Base-by-base conservation (phyloP, 1,140 invertebrate genomes). In the Ruditapes philippinarum region DNA sequence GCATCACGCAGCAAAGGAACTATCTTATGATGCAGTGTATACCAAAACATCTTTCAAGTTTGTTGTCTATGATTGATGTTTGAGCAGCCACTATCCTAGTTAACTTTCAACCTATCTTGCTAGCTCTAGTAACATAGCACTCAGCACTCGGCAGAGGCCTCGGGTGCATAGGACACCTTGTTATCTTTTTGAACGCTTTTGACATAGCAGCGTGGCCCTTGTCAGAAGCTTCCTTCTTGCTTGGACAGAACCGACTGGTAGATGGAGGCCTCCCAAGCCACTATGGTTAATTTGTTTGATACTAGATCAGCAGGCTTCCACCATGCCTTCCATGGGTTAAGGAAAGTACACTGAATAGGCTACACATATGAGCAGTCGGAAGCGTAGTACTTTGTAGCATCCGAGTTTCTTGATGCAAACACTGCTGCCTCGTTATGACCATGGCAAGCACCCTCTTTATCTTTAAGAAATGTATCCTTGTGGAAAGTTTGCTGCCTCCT, bases 391-490 rank as follows among this genome's bases (percentile, higher is more conserved):
- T 95, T 95, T 65, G 92, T 11, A 95, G 94, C 89, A 91, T 78
- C 92, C 94, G 11, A 88, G 95, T 11, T 73, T 90, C 33, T 76
- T 95, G 83, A 91, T 95, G 92, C 95, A 93, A 81, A 85, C 91
- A 22, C 92, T 95, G n/a, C 95, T 95, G 45, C 51, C 51, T 22
- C 36, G 95, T 93, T n/a, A 90, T 86, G 3, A 90, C 89, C 0
- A 89, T 95, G 17, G 25, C 92, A 93, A 54, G 92, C 94, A 65
- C 12, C 25, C 88, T 95, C 17, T 93, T 92, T 36, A 89, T 94
- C 40, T 95, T 96, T 92, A 95, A 96, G 90, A 96, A 95, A 82
- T 95, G 94, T 92, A 82, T 96, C 22, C 82, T 96, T 22, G 11
- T 96, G 95, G 95, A 95, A 17, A 94, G 78, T 91, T 95, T 70